Percentiles rank a stretch among this genome's conserved stretches.
Evolutionary conservation across 2,888 invertebrate genomes (phyloP).

Genomic region (Carpatolechia fugitivella): DNA sequence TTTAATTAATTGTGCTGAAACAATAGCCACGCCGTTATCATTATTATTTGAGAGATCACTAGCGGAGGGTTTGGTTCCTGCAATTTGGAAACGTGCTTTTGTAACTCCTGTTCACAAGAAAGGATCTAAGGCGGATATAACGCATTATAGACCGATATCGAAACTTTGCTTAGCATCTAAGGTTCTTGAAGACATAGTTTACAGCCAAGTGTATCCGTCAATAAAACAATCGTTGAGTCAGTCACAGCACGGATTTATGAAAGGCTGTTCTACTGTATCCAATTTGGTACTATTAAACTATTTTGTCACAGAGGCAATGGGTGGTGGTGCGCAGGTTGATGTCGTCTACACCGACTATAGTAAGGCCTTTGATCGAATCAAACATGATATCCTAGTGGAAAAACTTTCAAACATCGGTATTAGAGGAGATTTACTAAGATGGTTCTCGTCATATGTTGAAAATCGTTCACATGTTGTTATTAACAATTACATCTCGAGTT

Average conservation of each 20-base stretch:
- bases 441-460: constrained; percentile 13
- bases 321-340: constrained; percentile 3
- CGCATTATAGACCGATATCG: constrained; percentile 18
- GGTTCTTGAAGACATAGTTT: not conserved
- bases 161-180: not conserved
- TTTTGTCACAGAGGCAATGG: not conserved
- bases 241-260: not conserved
- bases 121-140: constrained; percentile 9
- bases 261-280: not conserved
- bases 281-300: not conserved
- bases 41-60: constrained; percentile 14
- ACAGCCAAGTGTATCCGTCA: not conserved
- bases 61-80: constrained; percentile 10
- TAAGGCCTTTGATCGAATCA: constrained; percentile 12
- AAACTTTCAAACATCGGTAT: constrained; percentile 4
- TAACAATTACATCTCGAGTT: constrained; percentile 2
- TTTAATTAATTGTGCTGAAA: constrained; percentile 14
- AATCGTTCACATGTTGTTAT: constrained; percentile 14
- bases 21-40: constrained; percentile 12
- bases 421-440: constrained; percentile 9
- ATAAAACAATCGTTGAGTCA: not conserved
- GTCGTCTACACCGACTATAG: constrained; percentile 13
- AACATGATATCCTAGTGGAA: not conserved
- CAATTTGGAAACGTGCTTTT: constrained; percentile 15
- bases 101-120: constrained; percentile 15